Conservation (phyloP, 37 sponge, comb jelly and placozoan genomes). For the Chondrilla cf. caribensis region DNA sequence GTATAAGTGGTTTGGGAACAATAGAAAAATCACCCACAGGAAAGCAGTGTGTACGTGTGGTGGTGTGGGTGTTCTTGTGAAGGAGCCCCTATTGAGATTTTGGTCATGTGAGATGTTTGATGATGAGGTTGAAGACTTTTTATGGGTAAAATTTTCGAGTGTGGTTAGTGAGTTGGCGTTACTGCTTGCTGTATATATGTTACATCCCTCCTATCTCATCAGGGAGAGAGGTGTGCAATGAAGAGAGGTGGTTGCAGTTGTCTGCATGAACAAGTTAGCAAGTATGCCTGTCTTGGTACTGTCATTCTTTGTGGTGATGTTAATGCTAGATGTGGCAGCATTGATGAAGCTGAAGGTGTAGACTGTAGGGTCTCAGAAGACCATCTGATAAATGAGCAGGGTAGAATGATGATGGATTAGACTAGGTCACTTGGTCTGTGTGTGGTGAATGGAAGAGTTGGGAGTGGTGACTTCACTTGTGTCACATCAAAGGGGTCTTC, state of each 20-base stretch:
- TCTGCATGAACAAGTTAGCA: constrained; percentile 8
- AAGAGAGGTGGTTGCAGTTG: not conserved
- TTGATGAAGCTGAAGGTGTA: not conserved
- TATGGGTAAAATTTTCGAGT: not conserved
- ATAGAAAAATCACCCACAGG: not conserved
- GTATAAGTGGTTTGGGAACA: not conserved
- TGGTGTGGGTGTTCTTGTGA: constrained; percentile 15
- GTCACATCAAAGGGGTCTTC: not conserved
- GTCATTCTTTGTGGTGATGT: not conserved
- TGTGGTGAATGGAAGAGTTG: constrained; percentile 9
- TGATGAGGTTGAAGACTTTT: constrained; percentile 2
- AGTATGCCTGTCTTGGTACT: constrained; percentile 17
- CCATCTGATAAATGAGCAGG: constrained; percentile 14
- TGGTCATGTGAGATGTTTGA: constrained; percentile 15
- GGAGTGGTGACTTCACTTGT: constrained; percentile 19
- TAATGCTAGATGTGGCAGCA: constrained; percentile 7
- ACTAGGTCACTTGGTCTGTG: constrained; percentile 6
- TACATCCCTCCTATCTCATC: constrained; percentile 20
- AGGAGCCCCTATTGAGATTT: not conserved
- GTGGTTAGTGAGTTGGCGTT: not conserved
- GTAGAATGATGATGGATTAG: constrained; percentile 10
- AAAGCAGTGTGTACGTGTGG: constrained; percentile 6
- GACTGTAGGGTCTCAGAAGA: not conserved
- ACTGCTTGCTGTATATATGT: constrained; percentile 9
- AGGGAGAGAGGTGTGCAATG: constrained; percentile 10